phyloP scores from a whole-genome alignment of 2,113 vertebrate genomes.

The Seriola aureovittata region DNA sequence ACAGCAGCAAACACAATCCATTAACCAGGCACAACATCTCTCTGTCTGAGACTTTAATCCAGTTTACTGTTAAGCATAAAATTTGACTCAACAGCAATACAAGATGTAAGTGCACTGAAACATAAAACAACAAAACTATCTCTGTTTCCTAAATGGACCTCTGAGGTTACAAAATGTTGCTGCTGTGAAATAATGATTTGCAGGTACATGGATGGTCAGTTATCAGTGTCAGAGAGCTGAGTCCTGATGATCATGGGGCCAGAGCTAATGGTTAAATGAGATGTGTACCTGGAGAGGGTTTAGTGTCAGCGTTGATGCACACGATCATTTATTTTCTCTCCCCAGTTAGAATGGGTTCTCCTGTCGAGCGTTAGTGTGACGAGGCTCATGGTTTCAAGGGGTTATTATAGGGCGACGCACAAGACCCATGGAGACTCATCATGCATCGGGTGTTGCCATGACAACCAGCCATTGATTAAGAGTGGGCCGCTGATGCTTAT shows the following conservation, averaged over 20 bases:
- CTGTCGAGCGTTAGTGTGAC: neutral
- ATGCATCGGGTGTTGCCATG: constrained; percentile 28
- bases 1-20: neutral
- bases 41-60: constrained; percentile 18
- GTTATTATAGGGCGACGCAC: constrained; percentile 20
- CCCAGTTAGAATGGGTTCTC: constrained; percentile 24
- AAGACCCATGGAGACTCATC: neutral
- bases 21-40: neutral
- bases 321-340: constrained; percentile 36
- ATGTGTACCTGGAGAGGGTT: constrained; percentile 35
- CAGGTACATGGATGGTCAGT: neutral
- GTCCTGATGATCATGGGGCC: neutral
- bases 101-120: neutral
- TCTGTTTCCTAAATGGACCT: neutral
- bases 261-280: constrained; percentile 49
- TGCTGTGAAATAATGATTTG: neutral
- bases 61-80: constrained; percentile 1
- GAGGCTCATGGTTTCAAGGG: constrained; percentile 14
- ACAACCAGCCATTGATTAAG: constrained; percentile 34
- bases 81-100: neutral
- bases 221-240: constrained; percentile 5
- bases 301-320: constrained; percentile 32
- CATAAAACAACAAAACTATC: neutral
- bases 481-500: constrained; percentile 7
- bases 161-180: neutral